These are phyloP conservation scores for Tangara arthus DNA, from an alignment of 2,797 vertebrate genomes.

Conservation along the genomic window DNA sequence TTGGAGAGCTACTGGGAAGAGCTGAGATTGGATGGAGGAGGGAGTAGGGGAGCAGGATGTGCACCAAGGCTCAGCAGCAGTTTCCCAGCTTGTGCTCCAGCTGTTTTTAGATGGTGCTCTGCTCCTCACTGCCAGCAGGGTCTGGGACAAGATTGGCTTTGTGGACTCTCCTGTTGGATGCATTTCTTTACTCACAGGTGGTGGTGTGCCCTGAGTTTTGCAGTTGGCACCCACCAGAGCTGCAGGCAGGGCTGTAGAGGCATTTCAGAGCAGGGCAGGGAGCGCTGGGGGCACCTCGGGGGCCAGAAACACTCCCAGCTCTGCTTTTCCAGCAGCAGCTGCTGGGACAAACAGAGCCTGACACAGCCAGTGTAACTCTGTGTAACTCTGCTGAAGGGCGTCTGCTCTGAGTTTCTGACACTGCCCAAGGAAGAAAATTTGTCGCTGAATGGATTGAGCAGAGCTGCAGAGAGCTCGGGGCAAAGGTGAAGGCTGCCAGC, in stretches of 20 bases:
- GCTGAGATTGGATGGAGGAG: not conserved
- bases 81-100: not conserved
- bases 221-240: not conserved
- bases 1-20: not conserved
- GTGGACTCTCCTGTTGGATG: not conserved
- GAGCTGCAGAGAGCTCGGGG: not conserved
- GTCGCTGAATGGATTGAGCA: not conserved
- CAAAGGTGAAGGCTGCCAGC: not conserved
- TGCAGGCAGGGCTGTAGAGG: not conserved
- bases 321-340: not conserved
- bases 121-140: not conserved
- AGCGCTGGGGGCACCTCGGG: not conserved
- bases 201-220: not conserved
- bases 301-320: not conserved
- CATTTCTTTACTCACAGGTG: not conserved
- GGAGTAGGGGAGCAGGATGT: not conserved
- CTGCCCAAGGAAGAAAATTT: not conserved
- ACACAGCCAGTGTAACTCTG: not conserved
- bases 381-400: rapidly evolving
- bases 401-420: not conserved
- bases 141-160: not conserved
- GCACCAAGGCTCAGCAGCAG: not conserved
- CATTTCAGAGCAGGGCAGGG: not conserved
- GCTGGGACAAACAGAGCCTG: not conserved
- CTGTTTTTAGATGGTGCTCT: not conserved